These are phyloP conservation scores for Manis pentadactyla DNA, from an alignment of 2,797 vertebrate species.

Conservation along the genomic window DNA sequence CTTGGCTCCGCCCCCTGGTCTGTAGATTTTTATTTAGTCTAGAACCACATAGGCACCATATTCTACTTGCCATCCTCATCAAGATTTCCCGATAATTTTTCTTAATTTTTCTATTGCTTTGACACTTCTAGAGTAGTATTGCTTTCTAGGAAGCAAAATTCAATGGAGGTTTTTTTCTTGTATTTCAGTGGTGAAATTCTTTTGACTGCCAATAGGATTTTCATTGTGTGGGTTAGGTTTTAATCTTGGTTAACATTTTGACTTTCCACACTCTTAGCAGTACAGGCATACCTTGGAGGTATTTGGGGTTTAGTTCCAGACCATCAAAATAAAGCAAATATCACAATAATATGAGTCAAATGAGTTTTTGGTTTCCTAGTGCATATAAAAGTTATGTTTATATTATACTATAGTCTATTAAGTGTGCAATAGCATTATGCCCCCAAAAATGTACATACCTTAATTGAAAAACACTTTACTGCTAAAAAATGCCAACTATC, in stretches of 20 bases:
- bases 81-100: background rate
- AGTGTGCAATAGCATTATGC: too few relatives aligned
- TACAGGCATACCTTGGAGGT: too few relatives aligned
- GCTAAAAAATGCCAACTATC: too few relatives aligned
- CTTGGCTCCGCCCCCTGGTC: background rate
- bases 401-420: too few relatives aligned
- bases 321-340: too few relatives aligned
- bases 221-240: background rate
- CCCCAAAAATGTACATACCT: too few relatives aligned
- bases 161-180: background rate
- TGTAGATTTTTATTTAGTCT: constrained; percentile 45
- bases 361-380: too few relatives aligned
- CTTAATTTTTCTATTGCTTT: background rate
- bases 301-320: too few relatives aligned
- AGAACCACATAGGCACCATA: background rate
- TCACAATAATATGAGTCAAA: too few relatives aligned
- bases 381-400: too few relatives aligned
- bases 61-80: background rate
- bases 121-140: constrained; percentile 14
- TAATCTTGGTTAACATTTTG: background rate
- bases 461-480: too few relatives aligned
- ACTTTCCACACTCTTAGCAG: background rate
- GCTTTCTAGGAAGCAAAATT: constrained; percentile 30
- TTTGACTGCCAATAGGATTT: background rate
- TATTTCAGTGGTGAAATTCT: background rate